Conservation (phyloP, 2,888 invertebrate genomes). For the Pseudococcus longispinus region DNA sequence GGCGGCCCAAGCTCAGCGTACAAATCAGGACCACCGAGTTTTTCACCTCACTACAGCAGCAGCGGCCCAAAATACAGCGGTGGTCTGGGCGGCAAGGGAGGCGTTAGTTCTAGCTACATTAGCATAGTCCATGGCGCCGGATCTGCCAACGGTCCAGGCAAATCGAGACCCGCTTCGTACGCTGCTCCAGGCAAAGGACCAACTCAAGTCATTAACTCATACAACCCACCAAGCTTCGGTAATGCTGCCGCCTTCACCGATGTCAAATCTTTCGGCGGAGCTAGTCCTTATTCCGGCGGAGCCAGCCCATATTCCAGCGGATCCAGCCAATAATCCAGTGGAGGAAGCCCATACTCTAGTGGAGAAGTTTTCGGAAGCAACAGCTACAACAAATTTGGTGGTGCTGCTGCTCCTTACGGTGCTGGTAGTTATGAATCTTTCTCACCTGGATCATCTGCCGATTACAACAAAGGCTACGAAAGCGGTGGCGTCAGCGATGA, state of each 20-base stretch:
- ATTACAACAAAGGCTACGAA: constrained; percentile 44
- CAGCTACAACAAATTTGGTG: neutral
- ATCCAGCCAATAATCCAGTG: constrained; percentile 1
- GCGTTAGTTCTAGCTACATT: constrained; percentile 51
- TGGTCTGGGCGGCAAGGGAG: constrained; percentile 40
- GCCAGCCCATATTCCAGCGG: neutral
- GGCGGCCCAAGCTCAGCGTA: neutral
- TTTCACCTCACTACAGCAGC: neutral
- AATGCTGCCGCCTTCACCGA: constrained; percentile 4
- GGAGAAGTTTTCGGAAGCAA: neutral
- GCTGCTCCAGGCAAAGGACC: neutral
- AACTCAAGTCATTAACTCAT: neutral
- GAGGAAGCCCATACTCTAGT: constrained; percentile 13
- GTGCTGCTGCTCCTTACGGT: neutral
- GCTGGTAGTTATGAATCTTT: constrained; percentile 16
- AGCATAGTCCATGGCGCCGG: constrained; percentile 53
- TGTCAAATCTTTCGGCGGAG: constrained; percentile 23
- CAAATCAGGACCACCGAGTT: neutral
- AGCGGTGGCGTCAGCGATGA: constrained; percentile 52
- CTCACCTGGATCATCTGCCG: neutral
- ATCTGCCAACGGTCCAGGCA: constrained; percentile 17
- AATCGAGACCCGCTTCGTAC: constrained; percentile 14
- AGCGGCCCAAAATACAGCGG: constrained; percentile 16
- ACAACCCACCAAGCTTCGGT: constrained; percentile 22
- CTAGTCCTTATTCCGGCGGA: constrained; percentile 14